Base-by-base conservation (phyloP, 2,888 invertebrate genomes). In the Gnatocerus cornutus region DNA sequence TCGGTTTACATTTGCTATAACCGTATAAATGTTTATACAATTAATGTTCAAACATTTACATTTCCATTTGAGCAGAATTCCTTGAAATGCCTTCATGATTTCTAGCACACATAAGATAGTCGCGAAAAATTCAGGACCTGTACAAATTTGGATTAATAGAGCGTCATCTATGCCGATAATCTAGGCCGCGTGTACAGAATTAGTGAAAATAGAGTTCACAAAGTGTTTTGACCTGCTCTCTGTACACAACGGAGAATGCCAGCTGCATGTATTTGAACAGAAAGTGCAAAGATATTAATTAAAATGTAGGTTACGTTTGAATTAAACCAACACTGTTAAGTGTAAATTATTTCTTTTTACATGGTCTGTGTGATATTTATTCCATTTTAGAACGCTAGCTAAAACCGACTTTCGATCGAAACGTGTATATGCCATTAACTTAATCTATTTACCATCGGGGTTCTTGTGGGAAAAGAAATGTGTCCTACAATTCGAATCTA, bases 141-240 rank as follows among this genome's bases (percentile, higher is more conserved):
- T 50, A 53, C 64, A 43, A 64, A 64, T 55, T 63, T 64, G 64
- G 64, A 64, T 64, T 64, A 53, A 64, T 64, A 48, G 64, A 48
- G 48, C 64, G 45, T 55, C 64, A 14, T 64, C 53, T 48, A 65
- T 65, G 65, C 48, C 48, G 65, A 56, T 46, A 65, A 65, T 64
- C 65, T 65, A 65, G 65, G 65, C 48, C 56, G 65, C 56, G 65
- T 56, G 41, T 43, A 74, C 73, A 71, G 73, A 76, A 72, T 74
- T 74, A 76, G 76, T 74, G 76, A 74, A 74, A 74, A 76, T 72
- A 68, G 68, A 70, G 63, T 71, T 72, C 70, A 65, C 46, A 41
- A 69, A 72, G 72, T 70, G 64, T 72, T 72, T 68, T 72, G 72
- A 72, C 72, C 72, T 56, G 56, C 46, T 61, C 66, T 55, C 65